Percentiles rank a stretch among this genome's conserved stretches.
These are phyloP conservation scores for Enteromius paludinosus DNA, from an alignment of 2,797 vertebrate genomes.

Conservation along the genomic window DNA sequence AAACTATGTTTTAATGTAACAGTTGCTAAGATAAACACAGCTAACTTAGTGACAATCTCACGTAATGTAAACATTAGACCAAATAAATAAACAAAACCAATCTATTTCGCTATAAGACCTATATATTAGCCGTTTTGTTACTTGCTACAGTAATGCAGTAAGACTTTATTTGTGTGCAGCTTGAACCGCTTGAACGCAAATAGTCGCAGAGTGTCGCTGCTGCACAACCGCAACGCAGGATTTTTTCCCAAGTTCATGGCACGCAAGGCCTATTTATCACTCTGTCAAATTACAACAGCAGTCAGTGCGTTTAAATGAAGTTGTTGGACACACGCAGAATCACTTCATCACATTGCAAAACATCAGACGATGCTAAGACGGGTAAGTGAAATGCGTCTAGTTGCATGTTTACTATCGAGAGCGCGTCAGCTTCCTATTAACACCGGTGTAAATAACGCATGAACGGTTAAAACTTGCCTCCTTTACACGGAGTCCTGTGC, in stretches of 20 bases:
- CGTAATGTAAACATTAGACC: not conserved
- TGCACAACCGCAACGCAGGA: not conserved
- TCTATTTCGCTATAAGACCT: not conserved
- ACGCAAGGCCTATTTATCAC: slow-evolving; percentile 13
- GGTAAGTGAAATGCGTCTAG: not conserved
- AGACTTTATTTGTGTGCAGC: not conserved
- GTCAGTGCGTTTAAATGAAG: not conserved
- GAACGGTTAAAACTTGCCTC: slow-evolving; percentile 79
- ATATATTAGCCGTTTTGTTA: not conserved
- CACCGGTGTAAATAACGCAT: not conserved
- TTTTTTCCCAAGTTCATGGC: not conserved
- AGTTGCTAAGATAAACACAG: not conserved
- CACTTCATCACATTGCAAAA: not conserved
- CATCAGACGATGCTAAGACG: not conserved
- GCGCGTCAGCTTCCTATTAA: not conserved
- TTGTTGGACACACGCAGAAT: not conserved
- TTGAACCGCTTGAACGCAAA: not conserved
- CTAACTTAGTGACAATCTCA: not conserved
- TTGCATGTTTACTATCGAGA: slow-evolving; percentile 9
- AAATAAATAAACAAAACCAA: not conserved
- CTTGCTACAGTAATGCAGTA: too few species aligned
- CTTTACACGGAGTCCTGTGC: slow-evolving; percentile 94
- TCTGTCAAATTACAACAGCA: slow-evolving; percentile 7
- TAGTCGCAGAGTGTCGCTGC: slow-evolving; percentile 23
- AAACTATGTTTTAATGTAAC: not conserved